phyloP scores from a whole-genome alignment of 53 echinoderm and acorn worm genomes.

The Actinopyga echinites region DNA sequence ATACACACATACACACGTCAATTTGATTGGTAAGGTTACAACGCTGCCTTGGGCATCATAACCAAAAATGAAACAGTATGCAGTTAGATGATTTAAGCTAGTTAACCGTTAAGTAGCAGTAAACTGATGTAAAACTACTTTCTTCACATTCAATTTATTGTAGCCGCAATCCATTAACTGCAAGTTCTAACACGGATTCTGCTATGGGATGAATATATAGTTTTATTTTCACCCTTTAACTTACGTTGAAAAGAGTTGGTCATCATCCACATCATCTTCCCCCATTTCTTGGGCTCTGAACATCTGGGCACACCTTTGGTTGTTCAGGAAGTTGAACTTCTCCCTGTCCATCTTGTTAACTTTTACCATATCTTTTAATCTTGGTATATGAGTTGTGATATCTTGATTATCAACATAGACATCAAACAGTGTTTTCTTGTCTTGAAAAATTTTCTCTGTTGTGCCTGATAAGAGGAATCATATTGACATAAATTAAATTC shows the following conservation, averaged over 20 bases:
- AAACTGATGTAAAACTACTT: too few species aligned
- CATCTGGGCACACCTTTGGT: constrained; percentile 69
- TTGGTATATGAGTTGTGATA: constrained; percentile 60
- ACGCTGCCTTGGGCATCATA: too few species aligned
- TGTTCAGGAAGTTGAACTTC: constrained; percentile 84
- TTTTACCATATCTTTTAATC: constrained; percentile 74
- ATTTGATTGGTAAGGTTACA: too few species aligned
- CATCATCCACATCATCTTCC: constrained; percentile 67
- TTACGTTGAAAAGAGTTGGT: constrained; percentile 90
- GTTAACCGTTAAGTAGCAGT: too few species aligned
- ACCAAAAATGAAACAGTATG: too few species aligned
- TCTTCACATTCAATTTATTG: too few species aligned
- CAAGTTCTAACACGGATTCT: too few species aligned
- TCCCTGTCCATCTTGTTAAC: constrained; percentile 77
- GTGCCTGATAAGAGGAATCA: constrained; percentile 59
- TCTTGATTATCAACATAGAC: constrained; percentile 98
- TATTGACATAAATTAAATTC: neutral
- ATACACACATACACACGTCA: too few species aligned
- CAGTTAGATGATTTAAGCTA: too few species aligned
- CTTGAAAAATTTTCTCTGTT: constrained; percentile 95
- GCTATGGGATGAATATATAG: too few species aligned
- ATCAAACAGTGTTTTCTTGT: constrained; percentile 87
- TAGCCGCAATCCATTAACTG: too few species aligned
- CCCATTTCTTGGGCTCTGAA: constrained; percentile 67
- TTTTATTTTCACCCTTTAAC: too few species aligned